Base-by-base conservation (phyloP, 2,113 vertebrate genomes). In the Laticauda colubrina region DNA sequence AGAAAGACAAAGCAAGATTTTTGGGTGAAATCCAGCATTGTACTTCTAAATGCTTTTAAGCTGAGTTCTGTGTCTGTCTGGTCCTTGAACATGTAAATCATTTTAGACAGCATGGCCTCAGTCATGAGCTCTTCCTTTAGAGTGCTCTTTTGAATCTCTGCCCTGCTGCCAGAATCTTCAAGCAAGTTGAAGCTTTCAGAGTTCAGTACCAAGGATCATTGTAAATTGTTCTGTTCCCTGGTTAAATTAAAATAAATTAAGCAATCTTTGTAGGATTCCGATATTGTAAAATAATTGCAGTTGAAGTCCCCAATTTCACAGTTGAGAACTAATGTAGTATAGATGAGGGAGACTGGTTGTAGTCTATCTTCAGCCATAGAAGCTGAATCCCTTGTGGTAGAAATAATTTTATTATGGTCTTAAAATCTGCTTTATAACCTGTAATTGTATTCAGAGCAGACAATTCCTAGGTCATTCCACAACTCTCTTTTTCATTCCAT, bases 1-100 rank as follows among this genome's bases (percentile, higher is more conserved):
- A 56, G 29, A 53, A 91, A 91, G 85, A 88, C 87, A 85, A 92
- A 89, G 64, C 51, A 89, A 92, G 54, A 89, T 75, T 89, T 81
- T 92, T 92, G 92, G 53, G 95, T 57, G 91, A 4, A 55, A 91
- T 21, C 43, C 53, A 64, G 1, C 87, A 6, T 88, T 92, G 89
- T 61, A 23, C 2, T 53, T 91, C 45, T 18, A 93, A 94, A 92
- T 94, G 23, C 12, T 87, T 64, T 86, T 87, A 93, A 93, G 89
- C 75, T 64, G 81, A n/a, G 43, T 85, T 57, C 53, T 92, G 39
- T 56, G 53, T 85, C 87, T 92, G 92, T 89, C 64, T 92, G 87
- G 91, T 53, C 61, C 87, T 81, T 75, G 91, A 92, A 81, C 61
- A 55, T 89, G 39, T 75, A 92, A 92, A 92, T 92, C 88, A 89